These are phyloP conservation scores for Girardia tigrina DNA, from an alignment of 2,888 invertebrate species.

Conservation along the genomic window DNA sequence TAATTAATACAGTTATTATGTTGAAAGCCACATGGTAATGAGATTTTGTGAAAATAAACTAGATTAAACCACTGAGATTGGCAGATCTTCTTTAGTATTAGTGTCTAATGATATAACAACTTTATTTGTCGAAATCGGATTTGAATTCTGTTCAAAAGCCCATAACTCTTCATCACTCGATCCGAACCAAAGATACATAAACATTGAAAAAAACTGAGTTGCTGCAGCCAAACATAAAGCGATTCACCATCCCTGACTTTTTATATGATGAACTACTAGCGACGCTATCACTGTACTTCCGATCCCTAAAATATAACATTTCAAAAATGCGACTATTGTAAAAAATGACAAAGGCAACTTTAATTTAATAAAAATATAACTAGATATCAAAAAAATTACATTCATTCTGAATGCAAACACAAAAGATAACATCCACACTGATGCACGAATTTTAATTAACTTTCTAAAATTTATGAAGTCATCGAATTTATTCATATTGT, in stretches of 20 bases:
- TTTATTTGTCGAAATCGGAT: slow-evolving; percentile 12
- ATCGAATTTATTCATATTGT: too few species aligned
- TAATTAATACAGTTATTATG: not conserved
- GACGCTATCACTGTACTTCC: slow-evolving; percentile 8
- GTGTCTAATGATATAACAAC: not conserved
- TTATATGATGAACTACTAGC: not conserved
- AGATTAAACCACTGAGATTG: slow-evolving; percentile 7
- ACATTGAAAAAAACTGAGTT: slow-evolving; percentile 13
- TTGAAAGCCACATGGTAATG: not conserved
- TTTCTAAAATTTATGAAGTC: too few species aligned
- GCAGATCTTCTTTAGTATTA: slow-evolving; percentile 2
- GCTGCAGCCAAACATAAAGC: slow-evolving; percentile 14
- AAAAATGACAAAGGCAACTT: too few species aligned
- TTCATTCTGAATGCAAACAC: too few species aligned
- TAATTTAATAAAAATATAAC: too few species aligned
- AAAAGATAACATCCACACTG: too few species aligned
- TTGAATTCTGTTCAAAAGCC: not conserved
- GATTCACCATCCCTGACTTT: slow-evolving; percentile 7
- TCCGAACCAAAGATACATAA: slow-evolving; percentile 1
- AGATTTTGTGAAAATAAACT: not conserved
- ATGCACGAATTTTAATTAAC: too few species aligned
- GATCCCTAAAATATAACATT: too few species aligned
- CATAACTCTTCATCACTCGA: slow-evolving; percentile 12
- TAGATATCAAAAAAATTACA: too few species aligned
- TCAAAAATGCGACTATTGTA: too few species aligned